phyloP scores from a whole-genome alignment of 1,140 invertebrate species.

The Sycophila sp. region DNA sequence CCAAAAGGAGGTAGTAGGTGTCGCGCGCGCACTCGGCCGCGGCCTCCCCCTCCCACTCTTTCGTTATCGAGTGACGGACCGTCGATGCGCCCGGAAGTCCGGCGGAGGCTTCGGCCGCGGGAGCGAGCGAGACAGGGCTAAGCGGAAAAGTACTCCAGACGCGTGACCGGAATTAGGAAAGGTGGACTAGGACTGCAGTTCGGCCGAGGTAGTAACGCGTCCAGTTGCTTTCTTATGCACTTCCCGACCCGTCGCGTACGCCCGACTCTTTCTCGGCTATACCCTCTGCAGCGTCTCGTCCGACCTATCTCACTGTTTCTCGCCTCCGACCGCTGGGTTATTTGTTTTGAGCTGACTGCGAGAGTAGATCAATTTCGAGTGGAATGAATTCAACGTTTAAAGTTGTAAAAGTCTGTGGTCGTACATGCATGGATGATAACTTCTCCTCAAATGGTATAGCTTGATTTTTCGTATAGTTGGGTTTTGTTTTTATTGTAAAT shows the following conservation, averaged over 20 bases:
- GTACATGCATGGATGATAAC: too few species aligned
- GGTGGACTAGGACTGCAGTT: not conserved
- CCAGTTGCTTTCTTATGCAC: constrained; percentile 18
- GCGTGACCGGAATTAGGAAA: constrained; percentile 49
- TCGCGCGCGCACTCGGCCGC: constrained; percentile 32
- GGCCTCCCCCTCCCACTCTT: constrained; percentile 30
- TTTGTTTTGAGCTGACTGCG: too few species aligned
- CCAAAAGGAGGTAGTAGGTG: not conserved
- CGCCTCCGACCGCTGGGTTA: too few species aligned
- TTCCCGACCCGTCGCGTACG: not conserved
- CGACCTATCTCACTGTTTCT: too few species aligned
- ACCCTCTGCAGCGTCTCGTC: not conserved
- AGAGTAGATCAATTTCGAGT: not conserved
- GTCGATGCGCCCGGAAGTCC: constrained; percentile 14
- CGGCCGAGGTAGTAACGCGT: constrained; percentile 7
- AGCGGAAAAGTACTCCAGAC: constrained; percentile 51
- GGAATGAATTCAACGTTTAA: too few species aligned
- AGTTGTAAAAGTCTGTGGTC: too few species aligned
- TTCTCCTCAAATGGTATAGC: too few species aligned
- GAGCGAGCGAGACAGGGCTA: constrained; percentile 41
- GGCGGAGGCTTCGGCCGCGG: too few species aligned
- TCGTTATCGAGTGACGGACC: constrained; percentile 50
- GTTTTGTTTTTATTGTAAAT: too few species aligned
- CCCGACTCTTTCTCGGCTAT: too few species aligned
- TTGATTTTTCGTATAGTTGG: too few species aligned